These are phyloP conservation scores for Trogon melanurus DNA, from an alignment of 2,113 vertebrate species.

Conservation along the genomic window DNA sequence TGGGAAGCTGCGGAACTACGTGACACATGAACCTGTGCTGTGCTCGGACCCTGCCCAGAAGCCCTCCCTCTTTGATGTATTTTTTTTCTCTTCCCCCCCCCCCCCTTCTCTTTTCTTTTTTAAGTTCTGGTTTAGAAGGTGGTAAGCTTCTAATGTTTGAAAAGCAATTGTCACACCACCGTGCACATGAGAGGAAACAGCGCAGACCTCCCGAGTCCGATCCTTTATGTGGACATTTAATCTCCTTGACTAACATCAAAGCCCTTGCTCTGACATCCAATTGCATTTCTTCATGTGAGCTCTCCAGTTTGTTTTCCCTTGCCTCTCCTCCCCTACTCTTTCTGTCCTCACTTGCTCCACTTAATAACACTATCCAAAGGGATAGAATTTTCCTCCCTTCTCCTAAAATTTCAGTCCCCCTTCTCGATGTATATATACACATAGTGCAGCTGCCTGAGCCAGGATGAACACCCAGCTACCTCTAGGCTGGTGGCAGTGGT, in stretches of 20 bases:
- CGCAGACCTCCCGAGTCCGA: slow-evolving; percentile 20
- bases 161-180: slow-evolving; percentile 26
- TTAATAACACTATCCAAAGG: slow-evolving; percentile 3
- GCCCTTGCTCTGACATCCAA: not conserved
- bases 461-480: not conserved
- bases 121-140: slow-evolving; percentile 1
- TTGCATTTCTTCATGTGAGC: not conserved
- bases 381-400: not conserved
- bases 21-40: fast-evolving
- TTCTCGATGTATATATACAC: not conserved
- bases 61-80: slow-evolving; percentile 10
- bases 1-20: not conserved
- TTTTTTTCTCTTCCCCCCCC: no score
- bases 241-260: slow-evolving; percentile 45
- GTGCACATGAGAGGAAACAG: slow-evolving; percentile 10
- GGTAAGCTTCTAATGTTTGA: slow-evolving; percentile 26
- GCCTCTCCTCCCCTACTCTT: not conserved
- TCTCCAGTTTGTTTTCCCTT: not conserved
- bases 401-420: not conserved
- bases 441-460: not conserved
- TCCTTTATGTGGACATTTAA: slow-evolving; percentile 54
- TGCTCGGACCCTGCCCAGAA: not conserved
- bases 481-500: fast-evolving
- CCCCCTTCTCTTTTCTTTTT: not conserved
- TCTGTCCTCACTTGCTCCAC: not conserved